These are phyloP conservation scores for Eulemur rubriventer DNA, from an alignment of 2,797 vertebrate genomes.

Conservation along the genomic window DNA sequence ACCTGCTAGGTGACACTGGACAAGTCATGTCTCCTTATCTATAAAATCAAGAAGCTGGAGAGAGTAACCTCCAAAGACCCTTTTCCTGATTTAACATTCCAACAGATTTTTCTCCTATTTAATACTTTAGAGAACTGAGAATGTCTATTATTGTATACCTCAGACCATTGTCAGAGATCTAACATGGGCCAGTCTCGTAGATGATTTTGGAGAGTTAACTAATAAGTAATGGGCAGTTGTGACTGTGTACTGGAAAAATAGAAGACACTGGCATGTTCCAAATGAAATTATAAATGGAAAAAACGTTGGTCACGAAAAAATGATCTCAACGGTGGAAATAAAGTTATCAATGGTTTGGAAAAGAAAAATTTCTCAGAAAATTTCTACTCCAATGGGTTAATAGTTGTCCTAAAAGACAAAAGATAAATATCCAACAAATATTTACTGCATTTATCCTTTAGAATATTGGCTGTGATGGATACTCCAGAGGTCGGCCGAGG, in stretches of 20 bases:
- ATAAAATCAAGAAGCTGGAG: not conserved
- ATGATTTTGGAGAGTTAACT: not conserved
- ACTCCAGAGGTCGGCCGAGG: not conserved
- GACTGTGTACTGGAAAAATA: not conserved
- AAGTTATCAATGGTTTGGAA: not conserved
- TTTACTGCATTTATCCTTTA: not conserved
- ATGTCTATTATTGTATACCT: not conserved
- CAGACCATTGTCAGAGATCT: not conserved
- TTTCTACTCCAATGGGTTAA: not conserved
- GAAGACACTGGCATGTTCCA: not conserved
- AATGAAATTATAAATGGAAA: not conserved
- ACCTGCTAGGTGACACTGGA: not conserved
- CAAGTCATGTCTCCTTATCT: not conserved
- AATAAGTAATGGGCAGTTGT: not conserved
- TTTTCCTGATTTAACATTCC: not conserved
- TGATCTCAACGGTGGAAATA: not conserved
- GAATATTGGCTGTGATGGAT: not conserved
- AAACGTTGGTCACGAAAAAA: not conserved
- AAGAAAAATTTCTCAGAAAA: slow-evolving; percentile 15
- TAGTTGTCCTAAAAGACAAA: slow-evolving; percentile 13
- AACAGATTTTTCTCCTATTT: not conserved
- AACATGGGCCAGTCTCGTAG: not conserved
- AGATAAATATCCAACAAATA: not conserved
- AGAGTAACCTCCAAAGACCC: not conserved
- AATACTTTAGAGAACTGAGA: not conserved